These are phyloP conservation scores for Capreolus pygargus DNA, from an alignment of 2,113 vertebrate genomes.

Conservation along the genomic window DNA sequence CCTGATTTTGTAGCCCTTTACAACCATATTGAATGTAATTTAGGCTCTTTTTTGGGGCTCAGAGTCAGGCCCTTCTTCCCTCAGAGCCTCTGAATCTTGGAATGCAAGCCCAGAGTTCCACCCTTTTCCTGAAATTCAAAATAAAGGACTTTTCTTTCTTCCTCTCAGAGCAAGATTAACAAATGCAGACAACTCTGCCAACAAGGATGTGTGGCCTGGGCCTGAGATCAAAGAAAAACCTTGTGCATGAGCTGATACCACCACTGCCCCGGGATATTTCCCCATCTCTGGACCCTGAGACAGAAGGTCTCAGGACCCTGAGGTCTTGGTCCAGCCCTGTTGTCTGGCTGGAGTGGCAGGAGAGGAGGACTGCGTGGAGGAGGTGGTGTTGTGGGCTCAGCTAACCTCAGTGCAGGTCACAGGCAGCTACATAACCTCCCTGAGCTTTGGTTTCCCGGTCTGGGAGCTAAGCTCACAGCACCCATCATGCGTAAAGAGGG, in stretches of 20 bases:
- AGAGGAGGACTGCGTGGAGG: neutral
- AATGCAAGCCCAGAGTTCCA: neutral
- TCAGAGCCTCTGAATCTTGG: neutral
- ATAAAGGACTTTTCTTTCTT: neutral
- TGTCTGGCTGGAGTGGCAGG: neutral
- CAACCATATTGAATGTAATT: neutral
- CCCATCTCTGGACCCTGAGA: neutral
- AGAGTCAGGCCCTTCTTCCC: neutral
- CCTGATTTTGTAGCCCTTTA: neutral
- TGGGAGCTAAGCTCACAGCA: neutral
- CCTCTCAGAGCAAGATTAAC: neutral
- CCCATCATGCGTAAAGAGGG: rapidly evolving
- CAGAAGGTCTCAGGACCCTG: neutral
- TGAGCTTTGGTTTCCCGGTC: neutral
- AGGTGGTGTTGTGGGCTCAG: neutral
- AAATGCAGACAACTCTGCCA: neutral
- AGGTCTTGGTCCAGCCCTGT: neutral
- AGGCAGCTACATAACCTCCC: neutral
- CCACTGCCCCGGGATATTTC: neutral
- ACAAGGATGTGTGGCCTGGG: neutral
- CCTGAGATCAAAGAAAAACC: neutral
- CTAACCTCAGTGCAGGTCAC: no score
- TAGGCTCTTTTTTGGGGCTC: neutral
- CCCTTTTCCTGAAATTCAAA: neutral
- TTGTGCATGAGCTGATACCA: no score